A percentile compares a stretch with the other conserved stretches of the same genome.
Evolutionary conservation across 2,888 invertebrate species (phyloP).

Genomic region (Onthophagus sagittarius): DNA sequence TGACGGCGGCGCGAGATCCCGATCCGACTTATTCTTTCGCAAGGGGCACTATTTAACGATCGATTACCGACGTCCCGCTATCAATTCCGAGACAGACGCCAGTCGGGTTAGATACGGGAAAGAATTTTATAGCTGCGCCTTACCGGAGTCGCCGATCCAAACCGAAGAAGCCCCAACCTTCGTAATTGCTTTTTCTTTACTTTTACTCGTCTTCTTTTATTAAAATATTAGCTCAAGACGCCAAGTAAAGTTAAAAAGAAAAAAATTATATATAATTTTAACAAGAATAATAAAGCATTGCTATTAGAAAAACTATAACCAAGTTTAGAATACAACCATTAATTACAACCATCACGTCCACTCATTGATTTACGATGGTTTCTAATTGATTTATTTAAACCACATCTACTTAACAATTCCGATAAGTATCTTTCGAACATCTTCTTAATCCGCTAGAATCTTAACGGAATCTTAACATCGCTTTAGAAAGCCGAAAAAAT

Average conservation of each 20-base stretch:
- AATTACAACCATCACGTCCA: too few species aligned
- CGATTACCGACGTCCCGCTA: conserved; percentile 1
- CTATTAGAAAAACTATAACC: too few species aligned
- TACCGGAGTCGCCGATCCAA: background rate
- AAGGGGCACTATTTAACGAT: conserved; percentile 10
- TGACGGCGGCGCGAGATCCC: background rate
- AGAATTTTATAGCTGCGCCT: background rate
- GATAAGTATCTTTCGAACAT: background rate
- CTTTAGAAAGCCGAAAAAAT: background rate
- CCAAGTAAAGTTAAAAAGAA: too few species aligned
- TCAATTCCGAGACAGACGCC: conserved; percentile 1
- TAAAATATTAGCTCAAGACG: background rate
- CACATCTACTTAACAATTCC: background rate
- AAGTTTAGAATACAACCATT: too few species aligned
- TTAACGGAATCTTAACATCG: background rate
- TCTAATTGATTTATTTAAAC: background rate
- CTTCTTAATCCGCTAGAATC: background rate
- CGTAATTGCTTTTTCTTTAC: background rate
- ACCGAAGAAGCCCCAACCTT: background rate
- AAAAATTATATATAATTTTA: too few species aligned
- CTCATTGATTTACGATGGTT: too few species aligned
- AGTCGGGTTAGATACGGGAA: background rate
- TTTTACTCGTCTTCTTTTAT: background rate
- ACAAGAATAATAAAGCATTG: too few species aligned
- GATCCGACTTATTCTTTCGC: conserved; percentile 9